These are phyloP conservation scores for Drosophila neotestacea DNA, from an alignment of 2,888 invertebrate genomes.

Conservation along the genomic window DNA sequence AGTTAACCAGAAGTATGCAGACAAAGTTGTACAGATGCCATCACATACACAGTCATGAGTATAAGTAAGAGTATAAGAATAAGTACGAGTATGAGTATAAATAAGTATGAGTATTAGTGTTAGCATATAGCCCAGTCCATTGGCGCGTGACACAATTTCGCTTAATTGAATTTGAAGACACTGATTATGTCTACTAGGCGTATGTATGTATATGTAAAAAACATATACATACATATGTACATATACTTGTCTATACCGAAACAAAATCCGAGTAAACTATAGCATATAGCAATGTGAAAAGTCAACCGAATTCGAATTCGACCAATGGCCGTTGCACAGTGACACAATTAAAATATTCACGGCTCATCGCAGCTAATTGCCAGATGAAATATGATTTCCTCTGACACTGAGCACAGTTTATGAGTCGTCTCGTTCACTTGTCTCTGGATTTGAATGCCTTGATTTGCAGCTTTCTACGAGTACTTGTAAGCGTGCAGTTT, in stretches of 20 bases:
- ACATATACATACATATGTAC: not conserved
- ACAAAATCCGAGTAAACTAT: not conserved
- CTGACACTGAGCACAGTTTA: conserved; percentile 78
- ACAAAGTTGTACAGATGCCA: conserved; percentile 15
- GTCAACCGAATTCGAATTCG: not conserved
- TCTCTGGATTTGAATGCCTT: conserved; percentile 34
- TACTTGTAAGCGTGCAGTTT: conserved; percentile 30
- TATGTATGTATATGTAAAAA: not conserved
- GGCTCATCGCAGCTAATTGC: conserved; percentile 63
- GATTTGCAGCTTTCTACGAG: conserved; percentile 27
- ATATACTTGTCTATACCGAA: not conserved
- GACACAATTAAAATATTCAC: conserved; percentile 52
- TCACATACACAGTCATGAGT: conserved; percentile 5
- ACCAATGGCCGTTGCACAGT: conserved; percentile 16
- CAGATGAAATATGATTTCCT: conserved; percentile 82
- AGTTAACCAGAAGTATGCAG: conserved; percentile 23
- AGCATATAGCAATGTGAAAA: not conserved
- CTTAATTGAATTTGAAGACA: conserved; percentile 72
- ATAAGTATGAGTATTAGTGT: not conserved
- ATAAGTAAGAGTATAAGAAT: not conserved
- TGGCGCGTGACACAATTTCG: conserved; percentile 73
- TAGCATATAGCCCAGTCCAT: conserved; percentile 5
- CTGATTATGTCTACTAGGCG: conserved; percentile 30
- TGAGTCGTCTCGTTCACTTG: conserved; percentile 22
- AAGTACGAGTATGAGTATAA: not conserved